phyloP scores from a whole-genome alignment of 1,140 invertebrate genomes.

The Wiebesia pumilae region DNA sequence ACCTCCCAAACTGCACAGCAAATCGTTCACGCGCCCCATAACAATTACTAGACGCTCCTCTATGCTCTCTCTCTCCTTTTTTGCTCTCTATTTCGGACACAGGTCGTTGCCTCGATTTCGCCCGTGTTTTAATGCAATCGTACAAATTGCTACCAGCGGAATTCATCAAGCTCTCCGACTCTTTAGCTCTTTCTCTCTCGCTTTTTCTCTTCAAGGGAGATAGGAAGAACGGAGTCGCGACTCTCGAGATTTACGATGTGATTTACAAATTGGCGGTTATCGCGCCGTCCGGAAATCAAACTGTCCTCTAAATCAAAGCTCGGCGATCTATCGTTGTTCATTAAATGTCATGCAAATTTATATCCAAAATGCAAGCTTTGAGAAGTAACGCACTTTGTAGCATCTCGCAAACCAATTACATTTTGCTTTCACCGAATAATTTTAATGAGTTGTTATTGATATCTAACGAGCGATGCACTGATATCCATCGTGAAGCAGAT shows the following conservation, averaged over 20 bases:
- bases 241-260: slow-evolving; percentile 71
- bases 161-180: slow-evolving; percentile 29
- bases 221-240: not conserved
- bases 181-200: not conserved
- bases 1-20: slow-evolving; percentile 9
- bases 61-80: not conserved
- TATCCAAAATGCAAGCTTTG: slow-evolving; percentile 55
- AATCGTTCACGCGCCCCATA: slow-evolving; percentile 36
- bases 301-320: slow-evolving; percentile 74
- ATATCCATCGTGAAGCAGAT: not conserved
- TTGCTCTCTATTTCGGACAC: not conserved
- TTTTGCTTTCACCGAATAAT: not conserved
- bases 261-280: slow-evolving; percentile 76
- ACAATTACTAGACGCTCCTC: slow-evolving; percentile 37
- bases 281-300: slow-evolving; percentile 71
- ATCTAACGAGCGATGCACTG: not conserved
- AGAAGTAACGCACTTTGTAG: not conserved
- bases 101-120: not conserved
- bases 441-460: slow-evolving; percentile 41
- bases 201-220: not conserved
- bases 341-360: slow-evolving; percentile 68
- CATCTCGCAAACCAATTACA: not conserved
- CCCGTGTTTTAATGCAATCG: slow-evolving; percentile 39
- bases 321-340: slow-evolving; percentile 67
- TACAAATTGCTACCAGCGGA: slow-evolving; percentile 40